These are phyloP conservation scores for Salpingus planirostris DNA, from an alignment of 2,888 invertebrate genomes.

Conservation along the genomic window DNA sequence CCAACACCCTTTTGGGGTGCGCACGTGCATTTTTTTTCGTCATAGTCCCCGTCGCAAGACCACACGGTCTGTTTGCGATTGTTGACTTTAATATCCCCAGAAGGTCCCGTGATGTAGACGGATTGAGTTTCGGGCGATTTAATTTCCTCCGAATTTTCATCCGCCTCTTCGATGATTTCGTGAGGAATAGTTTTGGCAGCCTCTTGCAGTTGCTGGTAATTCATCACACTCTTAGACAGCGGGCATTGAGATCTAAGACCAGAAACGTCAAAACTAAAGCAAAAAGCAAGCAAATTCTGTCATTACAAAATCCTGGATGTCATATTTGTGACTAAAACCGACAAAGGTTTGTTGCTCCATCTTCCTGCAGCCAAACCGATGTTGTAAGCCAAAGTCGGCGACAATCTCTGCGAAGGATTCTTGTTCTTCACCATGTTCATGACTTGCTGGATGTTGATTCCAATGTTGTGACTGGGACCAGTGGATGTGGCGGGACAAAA, in stretches of 20 bases:
- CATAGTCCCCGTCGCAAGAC: slow-evolving; percentile 20
- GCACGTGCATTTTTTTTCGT: slow-evolving; percentile 33
- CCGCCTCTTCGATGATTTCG: slow-evolving; percentile 27
- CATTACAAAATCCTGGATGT: slow-evolving; percentile 26
- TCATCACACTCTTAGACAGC: slow-evolving; percentile 27
- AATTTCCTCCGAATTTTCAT: slow-evolving; percentile 16
- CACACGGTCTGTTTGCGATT: slow-evolving; percentile 21
- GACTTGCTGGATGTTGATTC: slow-evolving; percentile 56
- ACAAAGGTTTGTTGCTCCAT: slow-evolving; percentile 29
- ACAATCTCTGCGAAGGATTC: slow-evolving; percentile 35
- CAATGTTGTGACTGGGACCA: slow-evolving; percentile 55
- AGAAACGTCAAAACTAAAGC: too few species aligned
- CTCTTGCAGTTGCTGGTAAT: slow-evolving; percentile 37
- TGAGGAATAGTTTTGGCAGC: slow-evolving; percentile 36
- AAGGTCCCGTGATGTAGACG: slow-evolving; percentile 27
- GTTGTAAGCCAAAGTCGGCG: slow-evolving; percentile 40
- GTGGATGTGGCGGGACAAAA: slow-evolving; percentile 54
- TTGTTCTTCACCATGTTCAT: slow-evolving; percentile 34
- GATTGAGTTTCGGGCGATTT: slow-evolving; percentile 21
- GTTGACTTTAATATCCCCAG: slow-evolving; percentile 28
- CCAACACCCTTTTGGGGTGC: slow-evolving; percentile 26
- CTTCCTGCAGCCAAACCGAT: slow-evolving; percentile 39
- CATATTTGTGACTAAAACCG: slow-evolving; percentile 33
- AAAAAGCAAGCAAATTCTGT: too few species aligned
- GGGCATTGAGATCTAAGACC: slow-evolving; percentile 27